Base-by-base conservation (phyloP, 2,113 vertebrate species). In the Trogon melanurus region DNA sequence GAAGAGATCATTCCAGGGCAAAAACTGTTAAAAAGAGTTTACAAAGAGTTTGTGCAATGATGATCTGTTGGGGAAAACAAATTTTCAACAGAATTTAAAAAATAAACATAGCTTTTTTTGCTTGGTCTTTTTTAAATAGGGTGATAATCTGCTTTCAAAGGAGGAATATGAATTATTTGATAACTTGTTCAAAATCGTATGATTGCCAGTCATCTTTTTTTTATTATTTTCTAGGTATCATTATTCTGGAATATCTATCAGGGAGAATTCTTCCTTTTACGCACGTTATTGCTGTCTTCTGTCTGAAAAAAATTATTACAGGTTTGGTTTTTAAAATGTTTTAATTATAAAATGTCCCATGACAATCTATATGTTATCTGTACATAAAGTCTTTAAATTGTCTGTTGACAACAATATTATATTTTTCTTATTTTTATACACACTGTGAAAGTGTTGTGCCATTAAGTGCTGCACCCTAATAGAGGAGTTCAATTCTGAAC, bases 171-270 rank as follows among this genome's bases (percentile, higher is more conserved):
- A 85, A 27, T 71, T 82, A 58, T 70, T 45, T 60, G 13, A 27
- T 71, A 54, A 22, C 16, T 70, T 76, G 4, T 34, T 29, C 36
- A 61, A 91, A 95, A 94, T 45, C 18, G 21, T 57, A 18, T 26
- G 16, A 23, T 38, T 85, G 30, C 64, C 71, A 64, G 72, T 50
- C 3, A 15, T 38, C 0, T 4, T 20, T 51, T 51, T 5, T 78
- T 70, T 61, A 57, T 64, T 47, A 34, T 73, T 85, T 86, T 83
- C 72, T 86, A 98, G 97, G 48, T 98, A 98, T 78, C 96, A 98
- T 91, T 97, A 98, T 47, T 81, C 96, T 44, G 98, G 97, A 82
- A 96, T 98, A 95, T 58, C 95, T 86, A 96, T 98, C 91, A 98
- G 96, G 97, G 94, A 92, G 69, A 92, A 66, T 47, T 98, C 98